Conservation (phyloP, 1,140 invertebrate species). For the Rhopalosiphum padi region DNA sequence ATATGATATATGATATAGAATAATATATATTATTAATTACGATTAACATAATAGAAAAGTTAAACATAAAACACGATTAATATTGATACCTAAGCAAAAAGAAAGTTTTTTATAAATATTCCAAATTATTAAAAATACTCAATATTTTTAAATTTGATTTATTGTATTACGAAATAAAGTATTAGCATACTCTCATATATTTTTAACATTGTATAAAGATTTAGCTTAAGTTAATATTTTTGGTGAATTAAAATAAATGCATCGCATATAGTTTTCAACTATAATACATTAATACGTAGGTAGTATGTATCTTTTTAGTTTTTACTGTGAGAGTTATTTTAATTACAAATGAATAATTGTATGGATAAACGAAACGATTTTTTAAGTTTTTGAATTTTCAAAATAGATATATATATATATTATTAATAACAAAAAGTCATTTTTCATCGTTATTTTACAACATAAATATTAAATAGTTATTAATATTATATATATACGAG, state of each 20-base stretch:
- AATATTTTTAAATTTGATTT: too few species aligned
- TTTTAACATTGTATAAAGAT: too few species aligned
- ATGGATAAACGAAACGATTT: not conserved
- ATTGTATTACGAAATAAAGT: too few species aligned
- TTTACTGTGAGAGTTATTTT: not conserved
- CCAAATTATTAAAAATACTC: too few species aligned
- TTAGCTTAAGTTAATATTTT: not conserved
- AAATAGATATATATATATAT: not conserved
- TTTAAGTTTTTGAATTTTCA: not conserved
- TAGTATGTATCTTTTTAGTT: not conserved
- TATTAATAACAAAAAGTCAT: conserved; percentile 2
- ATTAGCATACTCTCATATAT: too few species aligned
- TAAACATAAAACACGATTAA: too few species aligned
- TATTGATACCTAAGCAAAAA: too few species aligned
- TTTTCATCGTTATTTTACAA: not conserved
- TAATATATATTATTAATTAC: too few species aligned
- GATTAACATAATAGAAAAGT: too few species aligned
- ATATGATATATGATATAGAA: too few species aligned
- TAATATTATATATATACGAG: too few species aligned
- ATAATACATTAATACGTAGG: not conserved
- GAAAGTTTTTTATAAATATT: too few species aligned
- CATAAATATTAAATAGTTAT: not conserved
- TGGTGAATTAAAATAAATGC: not conserved
- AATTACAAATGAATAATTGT: not conserved
- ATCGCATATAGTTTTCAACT: not conserved